phyloP scores from a whole-genome alignment of 64 coral and sea anemone species.

The Montipora efflorescens region DNA sequence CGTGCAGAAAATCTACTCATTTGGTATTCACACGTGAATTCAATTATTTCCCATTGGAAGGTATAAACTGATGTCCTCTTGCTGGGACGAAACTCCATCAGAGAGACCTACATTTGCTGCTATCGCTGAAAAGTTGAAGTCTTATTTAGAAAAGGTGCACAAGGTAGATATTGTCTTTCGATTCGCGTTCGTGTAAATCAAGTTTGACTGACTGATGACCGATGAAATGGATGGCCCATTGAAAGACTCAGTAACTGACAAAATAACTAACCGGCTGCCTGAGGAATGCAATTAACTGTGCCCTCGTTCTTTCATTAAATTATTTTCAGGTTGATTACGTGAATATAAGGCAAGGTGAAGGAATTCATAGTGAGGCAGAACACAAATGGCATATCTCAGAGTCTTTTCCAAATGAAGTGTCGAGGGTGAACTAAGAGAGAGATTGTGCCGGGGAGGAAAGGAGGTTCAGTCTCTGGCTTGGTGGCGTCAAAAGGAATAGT shows the following conservation, averaged over 20 bases:
- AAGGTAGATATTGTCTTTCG: background rate
- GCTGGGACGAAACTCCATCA: constrained; percentile 25
- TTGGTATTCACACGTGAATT: background rate
- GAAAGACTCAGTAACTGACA: background rate
- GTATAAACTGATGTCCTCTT: background rate
- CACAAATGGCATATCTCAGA: too few species aligned
- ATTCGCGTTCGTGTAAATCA: background rate
- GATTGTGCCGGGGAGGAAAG: too few species aligned
- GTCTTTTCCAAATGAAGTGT: too few species aligned
- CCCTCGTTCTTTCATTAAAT: too few species aligned
- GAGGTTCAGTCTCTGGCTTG: too few species aligned
- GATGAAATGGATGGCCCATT: background rate
- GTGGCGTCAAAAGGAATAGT: too few species aligned
- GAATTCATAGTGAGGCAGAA: too few species aligned
- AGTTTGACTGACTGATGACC: background rate
- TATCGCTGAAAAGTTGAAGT: background rate
- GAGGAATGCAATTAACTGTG: too few species aligned
- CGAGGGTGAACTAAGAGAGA: too few species aligned
- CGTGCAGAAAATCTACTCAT: too few species aligned
- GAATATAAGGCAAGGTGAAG: too few species aligned
- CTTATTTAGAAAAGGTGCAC: background rate
- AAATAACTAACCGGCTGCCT: background rate
- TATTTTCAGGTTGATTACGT: too few species aligned
- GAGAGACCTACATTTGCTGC: constrained; percentile 8
- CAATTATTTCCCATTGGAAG: background rate